phyloP scores from a whole-genome alignment of 2,113 vertebrate genomes.

The Pomatorhinus ruficollis region DNA sequence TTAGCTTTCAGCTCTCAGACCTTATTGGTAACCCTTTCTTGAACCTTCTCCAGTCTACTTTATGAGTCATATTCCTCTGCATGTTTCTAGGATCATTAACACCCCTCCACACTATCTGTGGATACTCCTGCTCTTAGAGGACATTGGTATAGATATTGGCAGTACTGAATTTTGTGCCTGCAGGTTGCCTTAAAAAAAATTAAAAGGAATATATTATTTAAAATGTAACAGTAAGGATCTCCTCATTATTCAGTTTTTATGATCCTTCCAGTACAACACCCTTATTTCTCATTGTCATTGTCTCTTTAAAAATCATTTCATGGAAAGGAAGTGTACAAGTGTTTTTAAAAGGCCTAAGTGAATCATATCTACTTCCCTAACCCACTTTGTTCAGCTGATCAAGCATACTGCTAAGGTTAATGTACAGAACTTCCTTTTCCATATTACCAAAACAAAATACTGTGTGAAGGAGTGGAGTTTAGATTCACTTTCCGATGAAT shows the following conservation, averaged over 20 bases:
- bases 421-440: not conserved
- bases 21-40: not conserved
- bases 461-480: not conserved
- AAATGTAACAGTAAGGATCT: not conserved
- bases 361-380: not conserved
- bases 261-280: not conserved
- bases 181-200: not conserved
- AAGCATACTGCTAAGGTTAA: not conserved
- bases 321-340: not conserved
- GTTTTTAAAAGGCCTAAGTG: not conserved
- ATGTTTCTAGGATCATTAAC: not conserved
- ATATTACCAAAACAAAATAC: not conserved
- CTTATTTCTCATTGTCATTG: not conserved
- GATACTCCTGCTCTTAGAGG: not conserved
- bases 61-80: not conserved
- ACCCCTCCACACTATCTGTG: not conserved
- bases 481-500: not conserved
- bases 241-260: not conserved
- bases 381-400: not conserved
- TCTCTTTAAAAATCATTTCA: not conserved
- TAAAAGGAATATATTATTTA: not conserved
- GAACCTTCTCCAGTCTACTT: not conserved
- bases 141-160: not conserved
- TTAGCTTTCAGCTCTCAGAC: not conserved
- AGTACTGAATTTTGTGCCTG: not conserved